Conservation (phyloP, 2,888 invertebrate genomes). For the Drosophila hamatofila region DNA sequence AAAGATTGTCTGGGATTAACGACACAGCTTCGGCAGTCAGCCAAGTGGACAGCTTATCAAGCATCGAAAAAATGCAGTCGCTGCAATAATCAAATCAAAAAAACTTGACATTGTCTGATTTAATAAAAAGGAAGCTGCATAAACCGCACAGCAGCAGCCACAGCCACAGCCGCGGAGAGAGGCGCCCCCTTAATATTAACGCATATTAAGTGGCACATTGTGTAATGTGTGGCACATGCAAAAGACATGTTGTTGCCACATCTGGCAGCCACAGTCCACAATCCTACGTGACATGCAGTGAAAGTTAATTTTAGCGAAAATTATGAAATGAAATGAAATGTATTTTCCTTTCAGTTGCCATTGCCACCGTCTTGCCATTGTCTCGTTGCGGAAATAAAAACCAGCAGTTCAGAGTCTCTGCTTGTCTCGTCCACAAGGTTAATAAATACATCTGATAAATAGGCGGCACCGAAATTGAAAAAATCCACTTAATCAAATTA, state of each 20-base stretch:
- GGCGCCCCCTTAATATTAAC: constrained; percentile 56
- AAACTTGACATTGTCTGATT: constrained; percentile 72
- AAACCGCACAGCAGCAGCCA: neutral
- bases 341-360: constrained; percentile 63
- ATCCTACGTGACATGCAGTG: constrained; percentile 75
- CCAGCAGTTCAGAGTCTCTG: constrained; percentile 2
- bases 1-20: constrained; percentile 73
- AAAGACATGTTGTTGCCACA: constrained; percentile 48
- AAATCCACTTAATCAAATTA: constrained; percentile 62
- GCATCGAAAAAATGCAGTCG: constrained; percentile 34
- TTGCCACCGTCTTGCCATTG: constrained; percentile 59
- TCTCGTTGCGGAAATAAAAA: constrained; percentile 56
- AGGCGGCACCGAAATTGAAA: constrained; percentile 21
- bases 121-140: constrained; percentile 62
- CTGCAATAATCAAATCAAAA: constrained; percentile 59
- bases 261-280: constrained; percentile 44
- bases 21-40: constrained; percentile 22
- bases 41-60: constrained; percentile 18
- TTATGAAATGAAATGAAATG: constrained; percentile 74
- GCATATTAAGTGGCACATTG: constrained; percentile 76
- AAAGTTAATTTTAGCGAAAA: constrained; percentile 78
- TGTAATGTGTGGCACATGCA: constrained; percentile 50
- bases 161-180: constrained; percentile 34
- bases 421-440: constrained; percentile 45
- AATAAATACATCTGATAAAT: constrained; percentile 62